Conservation (phyloP, 2,888 invertebrate species). For the Allophyes oxyacanthae region DNA sequence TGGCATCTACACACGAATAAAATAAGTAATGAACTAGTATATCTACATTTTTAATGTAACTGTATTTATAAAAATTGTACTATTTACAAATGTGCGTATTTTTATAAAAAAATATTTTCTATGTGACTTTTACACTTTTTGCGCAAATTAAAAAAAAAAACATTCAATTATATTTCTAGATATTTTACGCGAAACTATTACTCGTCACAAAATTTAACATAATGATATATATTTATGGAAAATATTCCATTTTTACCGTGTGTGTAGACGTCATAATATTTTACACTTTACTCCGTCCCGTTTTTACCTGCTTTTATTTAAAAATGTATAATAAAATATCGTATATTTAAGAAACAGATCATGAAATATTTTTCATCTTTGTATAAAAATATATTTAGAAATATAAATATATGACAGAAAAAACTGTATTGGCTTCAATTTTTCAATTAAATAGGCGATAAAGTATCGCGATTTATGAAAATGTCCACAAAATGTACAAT, state of each 20-base stretch:
- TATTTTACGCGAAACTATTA: slow-evolving; percentile 11
- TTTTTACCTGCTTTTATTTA: slow-evolving; percentile 68
- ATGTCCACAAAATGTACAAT: neutral
- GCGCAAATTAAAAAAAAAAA: slow-evolving; percentile 5
- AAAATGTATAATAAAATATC: slow-evolving; percentile 35
- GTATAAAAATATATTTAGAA: slow-evolving; percentile 43
- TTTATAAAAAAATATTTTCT: slow-evolving; percentile 29
- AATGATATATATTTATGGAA: slow-evolving; percentile 6
- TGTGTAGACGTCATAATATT: slow-evolving; percentile 69
- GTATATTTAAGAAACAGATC: too few species aligned
- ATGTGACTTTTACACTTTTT: slow-evolving; percentile 5
- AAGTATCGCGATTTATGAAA: slow-evolving; percentile 12
- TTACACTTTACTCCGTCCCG: slow-evolving; percentile 74
- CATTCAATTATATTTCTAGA: slow-evolving; percentile 15
- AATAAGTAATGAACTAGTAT: slow-evolving; percentile 5
- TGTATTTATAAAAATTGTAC: slow-evolving; percentile 6
- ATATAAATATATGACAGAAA: slow-evolving; percentile 22
- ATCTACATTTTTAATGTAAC: slow-evolving; percentile 19
- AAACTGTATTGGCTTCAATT: slow-evolving; percentile 46
- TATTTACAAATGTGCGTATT: slow-evolving; percentile 29
- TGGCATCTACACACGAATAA: slow-evolving; percentile 63
- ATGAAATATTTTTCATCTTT: slow-evolving; percentile 45
- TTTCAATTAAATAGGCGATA: slow-evolving; percentile 46
- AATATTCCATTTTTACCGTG: slow-evolving; percentile 32
- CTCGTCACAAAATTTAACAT: slow-evolving; percentile 31